Base-by-base conservation (phyloP, 2,888 invertebrate species). In the Prostheceraeus crozeri region DNA sequence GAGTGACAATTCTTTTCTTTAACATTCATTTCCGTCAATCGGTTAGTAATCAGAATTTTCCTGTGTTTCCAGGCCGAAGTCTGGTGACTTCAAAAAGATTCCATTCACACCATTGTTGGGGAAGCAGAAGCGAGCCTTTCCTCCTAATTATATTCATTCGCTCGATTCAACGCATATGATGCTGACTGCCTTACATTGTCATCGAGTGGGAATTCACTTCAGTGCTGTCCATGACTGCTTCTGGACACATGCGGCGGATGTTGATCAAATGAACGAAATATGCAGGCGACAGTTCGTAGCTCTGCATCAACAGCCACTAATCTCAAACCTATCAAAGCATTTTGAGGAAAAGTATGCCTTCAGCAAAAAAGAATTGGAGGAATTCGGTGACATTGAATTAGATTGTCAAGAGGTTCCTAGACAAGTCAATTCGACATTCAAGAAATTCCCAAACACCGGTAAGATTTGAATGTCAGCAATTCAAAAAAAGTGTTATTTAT, bases 161-260 rank as follows among this genome's bases (percentile, higher is more conserved):
- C 80, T 99, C 72, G 98, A 99, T 80, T 91, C 96, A 55, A 84
- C 85, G 70, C 98, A 99, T 79, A 99, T 99, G 98, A 96, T 98
- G 94, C 81, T 99, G 64, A 99, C 98, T 1, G 86, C 93, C 6
- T 80, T 99, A 68, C 81, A 84, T 77, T 88, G 89, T 71, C 25
- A 63, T 82, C 85, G 28, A 80, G 80, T 3, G 11, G 89, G 85
- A 1, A 80, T 94, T 57, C 85, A 88, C 40, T 99, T 90, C 79
- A 87, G 89, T 3, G 93, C 96, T 0, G 93, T 99, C 21, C 98
- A 99, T 77, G 98, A 99, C 78, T 98, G 96, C 75, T 99, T 85
- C 80, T 99, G 98, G 98, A 98, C 98, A 1, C 98, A 99, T 77
- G 85, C 96, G 0, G 82, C 82, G 66, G 83, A 85, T 30, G 88